Base-by-base conservation (phyloP, 2,888 invertebrate species). In the Drosophila antonietae region DNA sequence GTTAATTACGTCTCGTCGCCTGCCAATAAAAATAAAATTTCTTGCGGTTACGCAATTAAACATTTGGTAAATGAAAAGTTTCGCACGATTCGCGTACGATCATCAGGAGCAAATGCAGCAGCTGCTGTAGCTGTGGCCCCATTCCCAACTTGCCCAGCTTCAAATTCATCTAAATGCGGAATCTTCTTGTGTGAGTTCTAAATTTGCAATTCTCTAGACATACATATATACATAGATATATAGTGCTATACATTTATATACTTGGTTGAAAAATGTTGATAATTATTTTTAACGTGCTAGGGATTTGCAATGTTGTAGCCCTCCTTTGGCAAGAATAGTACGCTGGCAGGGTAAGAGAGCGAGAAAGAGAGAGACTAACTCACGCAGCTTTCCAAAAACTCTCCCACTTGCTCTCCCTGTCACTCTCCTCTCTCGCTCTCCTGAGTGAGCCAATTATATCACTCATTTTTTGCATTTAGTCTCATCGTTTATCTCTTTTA, bases 231-330 rank as follows among this genome's bases (percentile, higher is more conserved):
- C 43, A 68, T n/a, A 23, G 15, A n/a, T n/a, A n/a, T n/a, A n/a
- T n/a, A n/a, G n/a, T 58, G 10, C 37, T 57, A 43, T 12, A 60
- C 20, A 33, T 46, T 14, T 62, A 44, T 47, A 55, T 57, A 51
- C 52, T 68, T 86, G 72, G 81, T 73, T 81, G 74, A 88, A 90
- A 86, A 75, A 68, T 72, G 76, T 67, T 88, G 88, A 81, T 83
- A 90, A 90, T 86, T 86, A 86, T 86, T 88, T 86, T 86, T 90
- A 86, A 88, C 84, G 86, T 79, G 84, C 88, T 86, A 81, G 89
- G 87, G 88, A 88, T 86, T 88, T 83, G 87, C 83, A 86, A 77
- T 73, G 56, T 66, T 76, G 57, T 63, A 53, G 55, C 53, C 62
- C 57, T 47, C 60, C 60, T 55, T 49, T 49, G 20, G 47, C 46